Evolutionary conservation across 2,888 invertebrate species (phyloP).

Genomic region (Julus scanicus): DNA sequence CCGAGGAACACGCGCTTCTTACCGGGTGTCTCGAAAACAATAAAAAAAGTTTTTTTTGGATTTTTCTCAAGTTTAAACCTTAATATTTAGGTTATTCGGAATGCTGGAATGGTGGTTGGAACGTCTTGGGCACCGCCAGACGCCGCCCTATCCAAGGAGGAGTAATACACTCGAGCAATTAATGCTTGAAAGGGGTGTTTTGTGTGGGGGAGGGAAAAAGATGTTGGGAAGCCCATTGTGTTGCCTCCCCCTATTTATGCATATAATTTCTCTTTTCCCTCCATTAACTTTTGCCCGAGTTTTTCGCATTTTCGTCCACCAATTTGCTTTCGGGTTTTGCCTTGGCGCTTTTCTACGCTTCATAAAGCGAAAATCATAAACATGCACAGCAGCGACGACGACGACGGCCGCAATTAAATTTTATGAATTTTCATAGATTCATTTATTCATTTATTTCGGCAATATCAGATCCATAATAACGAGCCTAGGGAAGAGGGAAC

Average conservation of each 20-base stretch:
- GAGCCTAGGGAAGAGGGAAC: background rate
- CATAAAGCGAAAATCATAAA: constrained; percentile 55
- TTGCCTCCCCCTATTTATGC: background rate
- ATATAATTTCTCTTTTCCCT: constrained; percentile 44
- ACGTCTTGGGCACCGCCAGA: no score
- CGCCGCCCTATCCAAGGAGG: no score
- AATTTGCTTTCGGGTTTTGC: background rate
- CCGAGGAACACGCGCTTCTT: background rate
- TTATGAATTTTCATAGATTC: constrained; percentile 58
- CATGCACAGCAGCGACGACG: background rate
- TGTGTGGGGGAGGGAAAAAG: background rate
- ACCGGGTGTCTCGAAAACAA: no score
- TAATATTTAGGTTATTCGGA: no score
- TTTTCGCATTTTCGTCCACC: constrained; percentile 27
- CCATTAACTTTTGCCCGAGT: constrained; percentile 38
- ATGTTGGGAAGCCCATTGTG: background rate
- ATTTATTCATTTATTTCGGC: constrained; percentile 42
- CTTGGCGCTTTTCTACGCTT: constrained; percentile 15
- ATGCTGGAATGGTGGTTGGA: no score
- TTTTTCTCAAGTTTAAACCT: no score
- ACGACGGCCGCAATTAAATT: constrained; percentile 56
- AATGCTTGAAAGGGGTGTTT: background rate
- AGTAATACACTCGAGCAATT: background rate
- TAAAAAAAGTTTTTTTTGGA: no score
- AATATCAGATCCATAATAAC: constrained; percentile 36